A percentile compares a stretch with the other conserved stretches of the same genome.
These are phyloP conservation scores for Rhagologus leucostigma DNA, from an alignment of 2,113 vertebrate genomes.

Conservation along the genomic window DNA sequence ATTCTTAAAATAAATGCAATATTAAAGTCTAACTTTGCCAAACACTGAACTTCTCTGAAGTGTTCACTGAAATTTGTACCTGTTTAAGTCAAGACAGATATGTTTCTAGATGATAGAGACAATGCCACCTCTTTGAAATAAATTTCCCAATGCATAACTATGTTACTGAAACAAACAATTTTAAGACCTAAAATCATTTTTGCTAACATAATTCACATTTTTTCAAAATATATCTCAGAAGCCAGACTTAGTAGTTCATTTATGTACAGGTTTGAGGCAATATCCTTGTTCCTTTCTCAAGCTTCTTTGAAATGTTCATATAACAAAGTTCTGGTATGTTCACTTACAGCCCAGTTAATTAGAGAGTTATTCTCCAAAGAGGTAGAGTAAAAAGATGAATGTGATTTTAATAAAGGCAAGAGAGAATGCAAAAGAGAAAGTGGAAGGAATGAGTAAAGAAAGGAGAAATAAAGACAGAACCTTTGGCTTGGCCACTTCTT, in stretches of 20 bases:
- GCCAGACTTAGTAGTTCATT: neutral
- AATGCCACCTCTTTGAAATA: neutral
- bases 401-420: neutral
- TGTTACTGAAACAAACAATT: neutral
- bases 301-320: neutral
- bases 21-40: neutral
- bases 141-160: neutral
- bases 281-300: neutral
- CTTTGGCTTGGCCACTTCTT: neutral
- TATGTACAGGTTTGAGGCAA: fast-evolving
- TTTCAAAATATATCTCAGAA: neutral
- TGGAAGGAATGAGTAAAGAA: neutral
- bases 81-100: neutral
- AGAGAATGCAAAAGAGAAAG: neutral
- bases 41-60: neutral
- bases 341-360: neutral
- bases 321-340: neutral
- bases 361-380: neutral
- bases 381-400: neutral
- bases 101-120: neutral
- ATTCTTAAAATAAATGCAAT: neutral
- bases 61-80: neutral
- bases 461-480: neutral
- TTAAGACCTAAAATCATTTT: neutral
- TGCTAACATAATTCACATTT: neutral